Conservation (phyloP, 2,888 invertebrate genomes). For the Deilephila porcellus region DNA sequence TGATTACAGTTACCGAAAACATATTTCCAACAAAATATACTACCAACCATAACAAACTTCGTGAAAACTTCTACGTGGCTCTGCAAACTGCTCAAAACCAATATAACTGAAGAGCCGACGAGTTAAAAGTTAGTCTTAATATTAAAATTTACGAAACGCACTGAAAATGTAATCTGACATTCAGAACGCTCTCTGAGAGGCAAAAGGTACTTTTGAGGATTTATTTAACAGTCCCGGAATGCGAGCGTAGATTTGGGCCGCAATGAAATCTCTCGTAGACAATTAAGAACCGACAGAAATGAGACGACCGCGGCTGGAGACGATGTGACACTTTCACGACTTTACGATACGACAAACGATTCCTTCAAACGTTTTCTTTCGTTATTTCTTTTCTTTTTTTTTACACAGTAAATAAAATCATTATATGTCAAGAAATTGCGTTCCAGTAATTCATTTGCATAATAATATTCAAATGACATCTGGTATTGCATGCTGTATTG, state of each 20-base stretch:
- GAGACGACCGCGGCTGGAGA: constrained; percentile 39
- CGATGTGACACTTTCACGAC: neutral
- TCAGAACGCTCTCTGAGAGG: constrained; percentile 27
- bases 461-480: no score
- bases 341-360: constrained; percentile 1
- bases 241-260: constrained; percentile 58
- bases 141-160: constrained; percentile 13
- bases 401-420: no score
- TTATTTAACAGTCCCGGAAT: constrained; percentile 54
- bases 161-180: constrained; percentile 29
- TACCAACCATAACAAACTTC: no score
- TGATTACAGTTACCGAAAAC: no score
- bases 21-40: no score
- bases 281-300: constrained; percentile 64
- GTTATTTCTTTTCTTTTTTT: neutral
- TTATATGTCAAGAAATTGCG: neutral
- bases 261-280: constrained; percentile 66
- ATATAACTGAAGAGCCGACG: neutral
- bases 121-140: neutral
- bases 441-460: neutral
- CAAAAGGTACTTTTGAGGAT: constrained; percentile 45
- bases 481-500: no score
- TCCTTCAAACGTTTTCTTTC: neutral
- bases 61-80: neutral
- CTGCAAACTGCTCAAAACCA: neutral